Evolutionary conservation across 2,797 vertebrate genomes (phyloP).

Genomic region (Anableps anableps): DNA sequence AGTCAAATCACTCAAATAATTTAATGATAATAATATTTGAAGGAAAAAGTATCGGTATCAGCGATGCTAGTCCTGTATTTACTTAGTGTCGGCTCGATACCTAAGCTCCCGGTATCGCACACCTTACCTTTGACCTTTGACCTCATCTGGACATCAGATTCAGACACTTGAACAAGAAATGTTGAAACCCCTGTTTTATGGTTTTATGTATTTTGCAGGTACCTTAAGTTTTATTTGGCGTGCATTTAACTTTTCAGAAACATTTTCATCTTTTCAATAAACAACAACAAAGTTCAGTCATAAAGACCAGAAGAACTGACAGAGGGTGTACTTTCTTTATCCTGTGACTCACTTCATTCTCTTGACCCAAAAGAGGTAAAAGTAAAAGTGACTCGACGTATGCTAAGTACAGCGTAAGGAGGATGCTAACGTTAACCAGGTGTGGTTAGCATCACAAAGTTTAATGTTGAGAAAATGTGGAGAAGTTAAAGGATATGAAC

Average conservation of each 20-base stretch:
- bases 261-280: neutral
- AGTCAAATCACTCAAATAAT: too few relatives aligned
- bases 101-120: too few relatives aligned
- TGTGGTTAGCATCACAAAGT: constrained; percentile 65
- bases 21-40: too few relatives aligned
- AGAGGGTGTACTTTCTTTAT: constrained; percentile 15
- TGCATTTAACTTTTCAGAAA: neutral
- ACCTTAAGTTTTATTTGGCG: neutral
- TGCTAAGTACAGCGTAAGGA: constrained; percentile 82
- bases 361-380: constrained; percentile 58
- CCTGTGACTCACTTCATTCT: constrained; percentile 44
- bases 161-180: neutral
- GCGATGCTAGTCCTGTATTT: too few relatives aligned
- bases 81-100: too few relatives aligned
- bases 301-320: neutral
- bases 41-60: too few relatives aligned
- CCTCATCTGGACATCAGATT: neutral
- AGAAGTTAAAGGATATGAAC: neutral
- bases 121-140: neutral
- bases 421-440: constrained; percentile 84
- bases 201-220: neutral
- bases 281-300: neutral
- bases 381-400: constrained; percentile 76
- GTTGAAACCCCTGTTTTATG: neutral
- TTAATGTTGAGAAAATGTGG: neutral